phyloP scores from a whole-genome alignment of 1,140 invertebrate species.

The Sweltsa coloradensis region DNA sequence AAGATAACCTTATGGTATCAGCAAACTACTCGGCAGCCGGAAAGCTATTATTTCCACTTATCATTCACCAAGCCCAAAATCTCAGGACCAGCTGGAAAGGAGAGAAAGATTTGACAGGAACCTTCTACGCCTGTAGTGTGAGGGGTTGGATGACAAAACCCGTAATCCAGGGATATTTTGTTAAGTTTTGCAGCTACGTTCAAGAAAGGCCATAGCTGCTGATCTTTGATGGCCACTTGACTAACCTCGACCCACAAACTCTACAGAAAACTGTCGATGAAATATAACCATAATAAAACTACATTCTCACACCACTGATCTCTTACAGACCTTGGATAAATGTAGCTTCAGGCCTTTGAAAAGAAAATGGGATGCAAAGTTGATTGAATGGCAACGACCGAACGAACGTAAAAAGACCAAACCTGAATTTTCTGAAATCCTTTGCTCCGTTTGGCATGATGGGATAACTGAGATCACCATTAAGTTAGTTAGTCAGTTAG shows the following conservation, averaged over 20 bases:
- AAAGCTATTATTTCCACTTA: slow-evolving; percentile 7
- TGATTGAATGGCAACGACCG: slow-evolving; percentile 9
- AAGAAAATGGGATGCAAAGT: slow-evolving; percentile 7
- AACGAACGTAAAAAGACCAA: slow-evolving; percentile 12
- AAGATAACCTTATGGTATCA: slow-evolving; percentile 9
- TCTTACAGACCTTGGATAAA: slow-evolving; percentile 11
- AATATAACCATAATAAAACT: slow-evolving; percentile 10
- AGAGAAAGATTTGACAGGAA: slow-evolving; percentile 10
- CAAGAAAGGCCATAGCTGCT: slow-evolving; percentile 8
- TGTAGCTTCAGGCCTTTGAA: slow-evolving; percentile 10
- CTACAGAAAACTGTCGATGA: slow-evolving; percentile 1
- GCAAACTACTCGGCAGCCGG: slow-evolving; percentile 10
- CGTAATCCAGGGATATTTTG: slow-evolving; percentile 5
- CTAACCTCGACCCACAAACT: slow-evolving; percentile 8
- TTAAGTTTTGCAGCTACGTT: slow-evolving; percentile 4
- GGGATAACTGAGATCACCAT: slow-evolving; percentile 1
- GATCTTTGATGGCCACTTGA: slow-evolving; percentile 12
- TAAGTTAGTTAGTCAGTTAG: no score
- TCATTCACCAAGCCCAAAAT: slow-evolving; percentile 8
- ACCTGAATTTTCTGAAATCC: slow-evolving; percentile 9
- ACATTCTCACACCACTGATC: slow-evolving; percentile 10
- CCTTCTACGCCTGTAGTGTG: slow-evolving; percentile 9
- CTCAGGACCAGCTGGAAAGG: slow-evolving; percentile 8
- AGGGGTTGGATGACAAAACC: slow-evolving; percentile 12
- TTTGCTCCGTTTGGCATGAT: slow-evolving; percentile 8